A percentile compares a stretch with the other conserved stretches of the same genome.
Conservation (phyloP, 2,888 invertebrate species). For the Dusona sp. region DNA sequence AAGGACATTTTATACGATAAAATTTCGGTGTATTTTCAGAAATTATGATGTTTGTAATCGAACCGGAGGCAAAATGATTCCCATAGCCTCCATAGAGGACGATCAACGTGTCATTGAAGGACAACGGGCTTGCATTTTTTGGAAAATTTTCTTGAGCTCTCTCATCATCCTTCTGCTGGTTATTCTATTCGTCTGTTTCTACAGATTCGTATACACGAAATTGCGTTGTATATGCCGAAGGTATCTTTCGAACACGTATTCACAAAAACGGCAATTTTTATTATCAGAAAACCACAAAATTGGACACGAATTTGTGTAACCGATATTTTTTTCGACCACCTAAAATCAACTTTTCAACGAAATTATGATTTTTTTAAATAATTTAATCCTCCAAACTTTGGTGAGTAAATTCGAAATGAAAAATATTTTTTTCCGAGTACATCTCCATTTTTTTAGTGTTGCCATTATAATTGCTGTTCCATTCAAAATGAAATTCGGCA, state of each 20-base stretch:
- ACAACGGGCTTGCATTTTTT: slow-evolving; percentile 45
- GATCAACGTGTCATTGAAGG: slow-evolving; percentile 10
- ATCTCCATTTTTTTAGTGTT: too few relatives aligned
- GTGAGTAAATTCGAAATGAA: too few relatives aligned
- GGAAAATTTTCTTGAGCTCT: slow-evolving; percentile 60
- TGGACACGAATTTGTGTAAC: not conserved
- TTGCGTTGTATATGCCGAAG: slow-evolving; percentile 56
- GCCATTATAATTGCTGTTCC: too few relatives aligned
- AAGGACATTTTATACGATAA: not conserved
- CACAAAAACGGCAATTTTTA: not conserved
- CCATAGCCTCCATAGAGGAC: slow-evolving; percentile 16
- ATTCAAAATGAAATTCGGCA: too few relatives aligned
- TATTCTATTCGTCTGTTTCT: slow-evolving; percentile 56
- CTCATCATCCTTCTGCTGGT: slow-evolving; percentile 52
- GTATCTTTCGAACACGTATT: slow-evolving; percentile 15
- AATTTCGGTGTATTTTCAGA: slow-evolving; percentile 35
- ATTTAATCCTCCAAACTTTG: too few relatives aligned
- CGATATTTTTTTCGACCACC: not conserved
- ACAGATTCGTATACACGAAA: slow-evolving; percentile 62
- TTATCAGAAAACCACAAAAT: not conserved
- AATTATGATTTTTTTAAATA: not conserved
- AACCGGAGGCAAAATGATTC: slow-evolving; percentile 35
- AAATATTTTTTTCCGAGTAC: too few relatives aligned
- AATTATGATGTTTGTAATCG: slow-evolving; percentile 37
- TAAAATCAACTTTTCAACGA: not conserved